Evolutionary conservation across 2,113 vertebrate genomes (phyloP).

Genomic region (Gracilinanus agilis): DNA sequence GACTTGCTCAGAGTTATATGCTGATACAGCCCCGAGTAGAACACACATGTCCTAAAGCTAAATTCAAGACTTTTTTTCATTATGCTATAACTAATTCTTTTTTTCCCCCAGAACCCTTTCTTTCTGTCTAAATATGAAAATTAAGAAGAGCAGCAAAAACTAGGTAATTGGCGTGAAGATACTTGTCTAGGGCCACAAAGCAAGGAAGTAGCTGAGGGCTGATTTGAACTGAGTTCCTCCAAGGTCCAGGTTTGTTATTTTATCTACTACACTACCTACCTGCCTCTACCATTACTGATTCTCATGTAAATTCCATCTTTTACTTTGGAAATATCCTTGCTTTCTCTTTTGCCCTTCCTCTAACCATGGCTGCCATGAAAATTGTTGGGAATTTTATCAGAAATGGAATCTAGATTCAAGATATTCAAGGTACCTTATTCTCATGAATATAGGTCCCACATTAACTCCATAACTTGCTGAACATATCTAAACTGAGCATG

Average conservation of each 20-base stretch:
- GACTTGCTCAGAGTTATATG: neutral
- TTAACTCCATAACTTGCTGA: neutral
- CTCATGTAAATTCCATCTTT: neutral
- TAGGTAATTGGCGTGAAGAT: too few species aligned
- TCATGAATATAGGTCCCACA: neutral
- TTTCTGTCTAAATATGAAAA: too few species aligned
- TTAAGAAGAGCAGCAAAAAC: too few species aligned
- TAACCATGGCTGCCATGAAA: neutral
- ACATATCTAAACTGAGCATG: neutral
- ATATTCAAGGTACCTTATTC: neutral
- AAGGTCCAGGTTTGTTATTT: too few species aligned
- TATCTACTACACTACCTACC: too few species aligned
- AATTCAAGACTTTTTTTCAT: neutral
- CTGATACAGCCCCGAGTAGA: neutral
- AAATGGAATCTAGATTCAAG: neutral
- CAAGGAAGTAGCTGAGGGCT: too few species aligned
- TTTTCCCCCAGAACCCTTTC: too few species aligned
- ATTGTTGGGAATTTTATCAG: neutral
- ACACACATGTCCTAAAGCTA: neutral
- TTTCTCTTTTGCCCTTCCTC: neutral
- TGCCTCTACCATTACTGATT: neutral
- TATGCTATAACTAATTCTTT: neutral
- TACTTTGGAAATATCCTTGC: neutral
- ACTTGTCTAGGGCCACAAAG: too few species aligned
- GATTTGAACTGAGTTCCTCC: too few species aligned